Evolutionary conservation across 2,888 invertebrate species (phyloP).

Genomic region (Ophion ventricosus): DNA sequence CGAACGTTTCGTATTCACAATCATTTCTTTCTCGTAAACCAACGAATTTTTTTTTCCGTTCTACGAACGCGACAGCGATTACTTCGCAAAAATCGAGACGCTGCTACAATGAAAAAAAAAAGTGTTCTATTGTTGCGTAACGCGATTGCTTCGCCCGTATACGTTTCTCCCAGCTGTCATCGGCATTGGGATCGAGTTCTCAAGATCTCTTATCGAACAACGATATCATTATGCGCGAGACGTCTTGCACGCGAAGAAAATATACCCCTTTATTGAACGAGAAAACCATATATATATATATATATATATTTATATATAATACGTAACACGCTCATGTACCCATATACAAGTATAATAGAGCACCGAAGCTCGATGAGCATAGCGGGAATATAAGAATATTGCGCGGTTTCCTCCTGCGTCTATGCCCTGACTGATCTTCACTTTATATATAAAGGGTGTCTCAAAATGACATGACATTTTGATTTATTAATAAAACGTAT

Average conservation of each 20-base stretch:
- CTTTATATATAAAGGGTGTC: no score
- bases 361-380: slow-evolving; percentile 47
- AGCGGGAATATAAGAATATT: slow-evolving; percentile 51
- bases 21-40: no score
- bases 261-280: slow-evolving; percentile 1
- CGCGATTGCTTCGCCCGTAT: neutral
- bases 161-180: slow-evolving; percentile 72
- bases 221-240: slow-evolving; percentile 76
- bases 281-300: neutral
- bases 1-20: no score
- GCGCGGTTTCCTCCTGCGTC: slow-evolving; percentile 35
- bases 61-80: no score
- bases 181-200: slow-evolving; percentile 71
- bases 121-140: neutral
- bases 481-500: no score
- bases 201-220: slow-evolving; percentile 78
- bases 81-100: no score
- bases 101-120: neutral
- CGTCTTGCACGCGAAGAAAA: slow-evolving; percentile 68
- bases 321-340: neutral
- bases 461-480: no score
- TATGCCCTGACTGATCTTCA: slow-evolving; percentile 44
- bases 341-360: neutral
- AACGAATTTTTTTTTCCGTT: no score
- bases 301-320: neutral